Evolutionary conservation across 1,140 invertebrate genomes (phyloP).

Genomic region (Mya arenaria): DNA sequence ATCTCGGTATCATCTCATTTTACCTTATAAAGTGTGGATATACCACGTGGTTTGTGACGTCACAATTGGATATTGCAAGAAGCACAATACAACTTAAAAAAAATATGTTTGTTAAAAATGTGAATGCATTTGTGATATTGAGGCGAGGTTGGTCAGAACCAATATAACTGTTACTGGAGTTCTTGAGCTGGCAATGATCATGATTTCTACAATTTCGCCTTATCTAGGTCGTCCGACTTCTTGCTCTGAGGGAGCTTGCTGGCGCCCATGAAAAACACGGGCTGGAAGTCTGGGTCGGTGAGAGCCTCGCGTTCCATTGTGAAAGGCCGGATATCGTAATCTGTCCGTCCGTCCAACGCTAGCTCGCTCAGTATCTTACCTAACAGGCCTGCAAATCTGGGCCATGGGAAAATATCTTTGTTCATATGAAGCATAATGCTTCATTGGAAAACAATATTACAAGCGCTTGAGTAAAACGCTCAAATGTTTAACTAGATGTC

Average conservation of each 20-base stretch:
- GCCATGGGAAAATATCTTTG: conserved; percentile 13
- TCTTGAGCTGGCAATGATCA: too few relatives aligned
- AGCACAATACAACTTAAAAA: too few relatives aligned
- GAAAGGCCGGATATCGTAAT: conserved; percentile 74
- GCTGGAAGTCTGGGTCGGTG: conserved; percentile 71
- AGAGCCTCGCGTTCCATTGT: conserved; percentile 71
- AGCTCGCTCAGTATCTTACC: conserved; percentile 77
- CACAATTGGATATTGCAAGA: too few relatives aligned
- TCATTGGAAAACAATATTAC: not conserved
- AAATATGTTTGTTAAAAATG: too few relatives aligned
- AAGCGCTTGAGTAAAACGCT: too few relatives aligned
- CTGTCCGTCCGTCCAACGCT: conserved; percentile 72
- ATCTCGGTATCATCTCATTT: too few relatives aligned
- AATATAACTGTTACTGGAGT: too few relatives aligned
- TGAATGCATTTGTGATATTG: too few relatives aligned
- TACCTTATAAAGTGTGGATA: too few relatives aligned
- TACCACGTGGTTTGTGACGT: too few relatives aligned
- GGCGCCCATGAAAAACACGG: conserved; percentile 66
- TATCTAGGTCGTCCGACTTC: not conserved
- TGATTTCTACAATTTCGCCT: not conserved
- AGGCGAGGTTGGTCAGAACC: too few relatives aligned
- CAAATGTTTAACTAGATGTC: too few relatives aligned
- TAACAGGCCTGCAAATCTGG: conserved; percentile 75
- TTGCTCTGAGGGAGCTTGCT: conserved; percentile 47
- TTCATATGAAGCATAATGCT: not conserved